Evolutionary conservation across 2,113 vertebrate genomes (phyloP).

Genomic region (Heterochromis multidens): DNA sequence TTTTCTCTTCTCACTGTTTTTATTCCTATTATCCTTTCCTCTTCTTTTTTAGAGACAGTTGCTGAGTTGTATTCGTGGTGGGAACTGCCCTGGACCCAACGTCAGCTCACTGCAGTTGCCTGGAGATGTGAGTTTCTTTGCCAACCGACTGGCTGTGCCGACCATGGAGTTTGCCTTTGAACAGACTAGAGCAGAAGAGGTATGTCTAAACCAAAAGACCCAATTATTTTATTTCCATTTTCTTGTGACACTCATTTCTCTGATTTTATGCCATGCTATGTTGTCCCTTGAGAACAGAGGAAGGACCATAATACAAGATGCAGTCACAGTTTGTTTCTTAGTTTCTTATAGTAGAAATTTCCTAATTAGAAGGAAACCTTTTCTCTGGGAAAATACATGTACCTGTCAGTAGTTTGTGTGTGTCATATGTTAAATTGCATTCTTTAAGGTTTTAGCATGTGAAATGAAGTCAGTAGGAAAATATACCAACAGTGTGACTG

Average conservation of each 20-base stretch:
- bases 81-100: conserved; percentile 77
- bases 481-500: not conserved
- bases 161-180: conserved; percentile 85
- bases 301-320: not conserved
- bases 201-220: conserved; percentile 37
- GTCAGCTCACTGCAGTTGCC: conserved; percentile 85
- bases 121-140: conserved; percentile 87
- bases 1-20: not conserved
- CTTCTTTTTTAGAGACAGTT: conserved; percentile 75
- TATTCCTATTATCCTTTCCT: not conserved
- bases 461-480: not conserved
- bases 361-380: not conserved
- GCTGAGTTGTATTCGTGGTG: conserved; percentile 78
- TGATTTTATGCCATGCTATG: not conserved
- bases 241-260: not conserved
- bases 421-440: not conserved
- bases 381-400: not conserved
- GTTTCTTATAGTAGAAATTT: not conserved
- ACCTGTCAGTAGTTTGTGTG: not conserved
- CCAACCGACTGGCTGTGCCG: conserved; percentile 88
- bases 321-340: not conserved
- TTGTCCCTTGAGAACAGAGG: not conserved
- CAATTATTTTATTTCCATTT: not conserved
- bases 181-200: conserved; percentile 79
- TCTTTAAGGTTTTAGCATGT: not conserved